phyloP scores from a whole-genome alignment of 1,140 invertebrate species.

The Wiebesia pumilae region DNA sequence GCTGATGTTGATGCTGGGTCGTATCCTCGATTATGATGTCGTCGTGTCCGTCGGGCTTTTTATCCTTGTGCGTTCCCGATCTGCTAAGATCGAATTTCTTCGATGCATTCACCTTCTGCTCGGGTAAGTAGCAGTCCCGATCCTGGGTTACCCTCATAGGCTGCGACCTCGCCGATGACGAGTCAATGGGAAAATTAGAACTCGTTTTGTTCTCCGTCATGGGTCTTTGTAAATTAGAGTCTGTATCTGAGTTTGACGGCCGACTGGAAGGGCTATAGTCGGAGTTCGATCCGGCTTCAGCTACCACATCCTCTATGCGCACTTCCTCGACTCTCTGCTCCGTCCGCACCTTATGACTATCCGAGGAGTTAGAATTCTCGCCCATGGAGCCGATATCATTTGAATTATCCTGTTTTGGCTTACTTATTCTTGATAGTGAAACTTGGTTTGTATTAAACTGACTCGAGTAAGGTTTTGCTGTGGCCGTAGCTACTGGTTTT shows the following conservation, averaged over 20 bases:
- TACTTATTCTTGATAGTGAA: conserved; percentile 66
- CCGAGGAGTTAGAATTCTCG: conserved; percentile 72
- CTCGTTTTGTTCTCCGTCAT: conserved; percentile 42
- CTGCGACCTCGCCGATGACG: conserved; percentile 2
- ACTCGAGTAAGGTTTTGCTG: conserved; percentile 68
- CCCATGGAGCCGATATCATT: conserved; percentile 67
- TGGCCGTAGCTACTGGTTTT: conserved; percentile 69
- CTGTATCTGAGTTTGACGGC: conserved; percentile 60
- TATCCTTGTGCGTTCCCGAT: conserved; percentile 54
- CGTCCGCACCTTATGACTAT: conserved; percentile 66
- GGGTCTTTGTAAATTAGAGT: conserved; percentile 50
- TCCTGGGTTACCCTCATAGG: not conserved
- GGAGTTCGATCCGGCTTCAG: conserved; percentile 67
- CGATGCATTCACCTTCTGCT: not conserved
- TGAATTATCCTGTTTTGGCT: conserved; percentile 67
- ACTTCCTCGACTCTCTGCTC: conserved; percentile 73
- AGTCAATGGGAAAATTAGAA: conserved; percentile 33
- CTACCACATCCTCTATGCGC: conserved; percentile 70
- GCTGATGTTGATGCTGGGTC: conserved; percentile 58
- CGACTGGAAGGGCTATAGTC: conserved; percentile 67
- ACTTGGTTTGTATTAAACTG: conserved; percentile 69
- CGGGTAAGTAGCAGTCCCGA: conserved; percentile 29
- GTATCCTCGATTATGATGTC: conserved; percentile 64
- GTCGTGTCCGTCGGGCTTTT: conserved; percentile 57
- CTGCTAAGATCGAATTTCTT: conserved; percentile 57